These are phyloP conservation scores for Tauraco erythrolophus DNA, from an alignment of 2,113 vertebrate species.

Conservation along the genomic window DNA sequence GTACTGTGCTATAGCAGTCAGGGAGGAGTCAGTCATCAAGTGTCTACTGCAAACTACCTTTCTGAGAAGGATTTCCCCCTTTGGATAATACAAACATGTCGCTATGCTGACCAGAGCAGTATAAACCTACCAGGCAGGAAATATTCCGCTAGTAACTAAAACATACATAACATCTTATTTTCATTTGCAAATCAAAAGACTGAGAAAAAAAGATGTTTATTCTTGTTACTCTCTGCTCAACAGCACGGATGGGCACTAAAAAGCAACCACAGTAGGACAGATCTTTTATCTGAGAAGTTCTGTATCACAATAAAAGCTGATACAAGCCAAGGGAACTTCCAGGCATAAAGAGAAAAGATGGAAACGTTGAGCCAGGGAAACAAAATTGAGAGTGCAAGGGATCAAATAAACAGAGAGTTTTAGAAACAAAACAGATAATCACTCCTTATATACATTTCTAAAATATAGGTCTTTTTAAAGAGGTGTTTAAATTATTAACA, in stretches of 20 bases:
- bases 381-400: not conserved
- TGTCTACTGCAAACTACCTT: not conserved
- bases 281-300: not conserved
- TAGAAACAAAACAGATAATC: not conserved
- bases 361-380: accelerated
- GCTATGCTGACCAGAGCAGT: not conserved
- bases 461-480: not conserved
- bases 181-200: not conserved
- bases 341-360: not conserved
- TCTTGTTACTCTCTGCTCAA: not conserved
- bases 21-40: not conserved
- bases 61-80: not conserved
- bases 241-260: not conserved
- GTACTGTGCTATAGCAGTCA: not conserved
- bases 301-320: not conserved
- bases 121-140: not conserved
- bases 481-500: not conserved
- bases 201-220: not conserved
- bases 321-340: not conserved
- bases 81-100: not conserved
- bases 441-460: not conserved
- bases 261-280: not conserved
- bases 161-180: not conserved
- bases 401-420: not conserved
- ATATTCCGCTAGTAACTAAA: not conserved